Percentiles rank a stretch among this genome's conserved stretches.
These are phyloP conservation scores for Aselliscus stoliczkanus DNA, from an alignment of 2,797 vertebrate genomes.

Conservation along the genomic window DNA sequence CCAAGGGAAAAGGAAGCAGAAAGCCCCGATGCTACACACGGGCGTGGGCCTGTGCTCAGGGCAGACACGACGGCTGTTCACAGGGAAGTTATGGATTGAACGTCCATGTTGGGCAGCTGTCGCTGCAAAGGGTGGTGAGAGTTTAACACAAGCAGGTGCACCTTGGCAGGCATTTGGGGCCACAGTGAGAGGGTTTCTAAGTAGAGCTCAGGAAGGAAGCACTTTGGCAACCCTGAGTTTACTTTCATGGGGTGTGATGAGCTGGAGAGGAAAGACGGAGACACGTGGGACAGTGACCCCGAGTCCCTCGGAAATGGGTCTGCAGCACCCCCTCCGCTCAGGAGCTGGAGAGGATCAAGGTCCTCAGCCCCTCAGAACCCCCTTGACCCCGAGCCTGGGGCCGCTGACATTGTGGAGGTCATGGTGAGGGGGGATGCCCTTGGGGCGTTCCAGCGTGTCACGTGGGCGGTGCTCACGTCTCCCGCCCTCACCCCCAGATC, in stretches of 20 bases:
- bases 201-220: neutral
- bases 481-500: conserved; percentile 83
- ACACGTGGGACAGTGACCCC: fast-evolving
- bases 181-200: fast-evolving
- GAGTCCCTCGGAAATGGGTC: neutral
- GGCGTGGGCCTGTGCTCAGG: neutral
- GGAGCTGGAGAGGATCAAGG: neutral
- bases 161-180: neutral
- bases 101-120: fast-evolving
- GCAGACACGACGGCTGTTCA: neutral
- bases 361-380: neutral
- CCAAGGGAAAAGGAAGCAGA: neutral
- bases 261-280: neutral
- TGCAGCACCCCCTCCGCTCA: fast-evolving
- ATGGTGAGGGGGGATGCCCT: fast-evolving
- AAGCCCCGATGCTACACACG: fast-evolving
- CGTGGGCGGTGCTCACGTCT: neutral
- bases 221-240: neutral
- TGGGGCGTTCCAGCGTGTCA: neutral
- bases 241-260: neutral
- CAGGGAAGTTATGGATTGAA: fast-evolving
- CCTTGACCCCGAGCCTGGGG: neutral
- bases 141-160: neutral
- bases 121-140: fast-evolving
- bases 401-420: fast-evolving